Percentiles rank a stretch among this genome's conserved stretches.
These are phyloP conservation scores for Macrobrachium nipponense DNA, from an alignment of 1,140 invertebrate species.

Conservation along the genomic window DNA sequence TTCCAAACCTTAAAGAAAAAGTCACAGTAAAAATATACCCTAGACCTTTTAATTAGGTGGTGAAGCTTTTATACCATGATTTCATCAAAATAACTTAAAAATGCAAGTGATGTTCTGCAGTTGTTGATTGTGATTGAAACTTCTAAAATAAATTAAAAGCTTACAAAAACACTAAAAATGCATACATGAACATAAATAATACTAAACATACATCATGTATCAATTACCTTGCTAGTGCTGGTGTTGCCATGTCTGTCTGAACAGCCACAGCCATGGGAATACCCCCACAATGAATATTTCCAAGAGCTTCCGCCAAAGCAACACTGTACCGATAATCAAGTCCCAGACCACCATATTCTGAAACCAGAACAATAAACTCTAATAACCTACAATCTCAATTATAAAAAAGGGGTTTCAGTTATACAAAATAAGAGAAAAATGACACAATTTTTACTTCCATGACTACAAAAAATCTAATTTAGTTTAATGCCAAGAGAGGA, in stretches of 20 bases:
- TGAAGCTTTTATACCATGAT: no score
- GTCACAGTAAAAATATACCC: no score
- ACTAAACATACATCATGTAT: not conserved
- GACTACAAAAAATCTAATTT: no score
- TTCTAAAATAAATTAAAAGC: no score
- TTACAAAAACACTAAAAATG: not conserved
- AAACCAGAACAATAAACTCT: conserved; percentile 54
- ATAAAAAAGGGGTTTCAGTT: not conserved
- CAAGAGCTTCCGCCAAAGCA: conserved; percentile 74
- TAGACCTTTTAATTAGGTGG: no score
- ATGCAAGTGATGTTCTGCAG: no score
- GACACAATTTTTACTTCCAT: no score
- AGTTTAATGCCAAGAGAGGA: no score
- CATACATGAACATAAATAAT: not conserved
- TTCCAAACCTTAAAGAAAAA: conserved; percentile 39
- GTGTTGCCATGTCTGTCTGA: conserved; percentile 74
- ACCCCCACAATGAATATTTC: conserved; percentile 71
- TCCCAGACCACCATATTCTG: conserved; percentile 75
- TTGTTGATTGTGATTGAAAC: no score
- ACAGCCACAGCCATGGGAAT: conserved; percentile 74
- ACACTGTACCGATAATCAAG: conserved; percentile 74
- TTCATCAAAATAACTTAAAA: no score
- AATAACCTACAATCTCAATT: not conserved
- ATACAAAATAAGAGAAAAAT: no score
- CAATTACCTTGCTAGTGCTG: conserved; percentile 70